Evolutionary conservation across 1,140 invertebrate species (phyloP), one percentile per base, ranked within the genome.

Genomic region (Cotesia chilonis): DNA sequence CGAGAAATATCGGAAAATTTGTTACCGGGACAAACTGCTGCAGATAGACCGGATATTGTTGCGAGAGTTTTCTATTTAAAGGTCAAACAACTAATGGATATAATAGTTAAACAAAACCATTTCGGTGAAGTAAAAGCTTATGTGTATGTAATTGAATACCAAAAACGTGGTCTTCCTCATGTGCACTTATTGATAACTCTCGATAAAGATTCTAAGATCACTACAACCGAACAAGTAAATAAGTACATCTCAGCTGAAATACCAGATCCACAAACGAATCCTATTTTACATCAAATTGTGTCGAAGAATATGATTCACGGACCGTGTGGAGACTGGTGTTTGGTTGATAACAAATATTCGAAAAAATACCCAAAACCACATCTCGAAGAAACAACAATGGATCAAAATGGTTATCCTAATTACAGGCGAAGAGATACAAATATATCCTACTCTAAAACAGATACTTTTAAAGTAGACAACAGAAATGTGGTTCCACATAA

Each of bases 11-110:
- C 59, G 68, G 70, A 76, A 68, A 69, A 78, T 66, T 75, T 87
- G 70, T 74, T 85, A n/a, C 76, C 73, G 6, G 78, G 79, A 41
- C 79, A 85, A 81, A 71, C 75, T 78, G 71, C 80, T 63, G 6
- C 73, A 70, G 79, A 83, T 81, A 73, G 80, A 36, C 81, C 82
- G 68, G 82, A 84, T 70, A 77, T 72, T 17, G 61, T 61, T 12
- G 70, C 52, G 2, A 47, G 70, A 35, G 63, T 72, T 37, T 72
- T 72, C 9, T 36, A 72, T 59, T 60, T 67, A 28, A 67, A 72
- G 51, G 66, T 67, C 57, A 60, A 72, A 37, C 20, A 66, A 7
- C 38, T 72, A 5, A 37, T 72, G 3, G 5, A 67, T 60, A n/a
- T 72, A 14, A 67, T 72, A 10, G 64, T 72, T 28, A 60, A 63